Base-by-base conservation (phyloP, 1,140 invertebrate species). In the Dendroctonus ponderosae region DNA sequence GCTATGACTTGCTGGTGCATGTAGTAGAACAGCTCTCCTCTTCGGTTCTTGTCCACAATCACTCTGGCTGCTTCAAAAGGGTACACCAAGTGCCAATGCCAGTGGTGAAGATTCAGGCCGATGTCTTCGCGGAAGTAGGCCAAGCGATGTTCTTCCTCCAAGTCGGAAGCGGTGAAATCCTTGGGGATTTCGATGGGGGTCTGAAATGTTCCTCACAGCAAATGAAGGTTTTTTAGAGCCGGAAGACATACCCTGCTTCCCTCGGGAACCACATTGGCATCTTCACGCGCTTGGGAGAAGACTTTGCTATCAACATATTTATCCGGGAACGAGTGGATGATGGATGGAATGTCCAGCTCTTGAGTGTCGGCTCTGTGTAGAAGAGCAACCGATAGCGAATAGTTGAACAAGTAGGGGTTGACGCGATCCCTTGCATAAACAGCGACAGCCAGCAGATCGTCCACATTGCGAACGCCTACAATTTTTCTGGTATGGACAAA, bases 41-140 rank as follows among this genome's bases (percentile, higher is more conserved):
- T 81, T 38, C 89, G 77, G 78, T 91, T 87, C 76, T 89, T 89
- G 71, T 82, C 77, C 1, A 89, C 87, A 52, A 89, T 82, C 44
- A 76, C 72, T n/a, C 78, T 79, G 9, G 82, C 76, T 2, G 84
- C 83, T 62, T 87, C 85, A 72, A 87, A 87, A 2, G 90, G 90
- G 73, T 91, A 92, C 4, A 91, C 87, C 60, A 92, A 79, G 78
- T 92, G 90, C 90, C 86, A 90, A 78, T 94, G 91, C 91, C 91
- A 94, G 73, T 94, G 90, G 76, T 89, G 87, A 2, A 89, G 81
- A 77, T 91, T 91, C 73, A 67, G 40, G 8, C 87, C 87, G 51
- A 83, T 76, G 71, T 84, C 85, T 74, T 87, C 85, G 5, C 87
- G 83, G 79, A 85, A 89, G 70, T 89, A 89, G 0, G 86, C 82